These are phyloP conservation scores for Synanthedon vespiformis DNA, from an alignment of 2,888 invertebrate species.

Conservation along the genomic window DNA sequence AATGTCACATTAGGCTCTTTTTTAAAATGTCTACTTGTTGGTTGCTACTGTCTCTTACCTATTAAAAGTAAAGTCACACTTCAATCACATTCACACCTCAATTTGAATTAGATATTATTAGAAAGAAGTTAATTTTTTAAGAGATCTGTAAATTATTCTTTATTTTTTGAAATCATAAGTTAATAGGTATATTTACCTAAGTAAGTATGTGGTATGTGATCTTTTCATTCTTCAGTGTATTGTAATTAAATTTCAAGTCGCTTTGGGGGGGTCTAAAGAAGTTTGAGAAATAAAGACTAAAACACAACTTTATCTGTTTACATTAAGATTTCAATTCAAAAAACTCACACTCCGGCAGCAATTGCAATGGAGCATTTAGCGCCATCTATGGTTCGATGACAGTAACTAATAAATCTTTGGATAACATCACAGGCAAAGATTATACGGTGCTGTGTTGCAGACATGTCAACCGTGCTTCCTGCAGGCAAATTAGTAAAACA, in stretches of 20 bases:
- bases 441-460: slow-evolving; percentile 61
- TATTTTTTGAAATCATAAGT: too few species aligned
- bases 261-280: not conserved
- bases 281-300: not conserved
- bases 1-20: too few species aligned
- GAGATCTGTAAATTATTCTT: too few species aligned
- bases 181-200: too few species aligned
- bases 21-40: too few species aligned
- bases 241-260: not conserved
- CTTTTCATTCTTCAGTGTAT: too few species aligned
- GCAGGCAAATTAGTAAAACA: slow-evolving; percentile 64
- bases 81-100: too few species aligned
- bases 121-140: too few species aligned
- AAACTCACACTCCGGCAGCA: not conserved
- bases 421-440: slow-evolving; percentile 68
- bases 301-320: not conserved
- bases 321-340: not conserved
- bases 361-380: slow-evolving; percentile 12
- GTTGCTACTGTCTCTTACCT: too few species aligned
- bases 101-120: too few species aligned
- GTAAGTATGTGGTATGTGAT: too few species aligned
- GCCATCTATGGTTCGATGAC: slow-evolving; percentile 65
- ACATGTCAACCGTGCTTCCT: slow-evolving; percentile 67
- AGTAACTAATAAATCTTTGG: slow-evolving; percentile 65
- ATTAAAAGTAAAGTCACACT: too few species aligned